Evolutionary conservation across 2,888 invertebrate species (phyloP).

Genomic region (Eretmocerus hayati): DNA sequence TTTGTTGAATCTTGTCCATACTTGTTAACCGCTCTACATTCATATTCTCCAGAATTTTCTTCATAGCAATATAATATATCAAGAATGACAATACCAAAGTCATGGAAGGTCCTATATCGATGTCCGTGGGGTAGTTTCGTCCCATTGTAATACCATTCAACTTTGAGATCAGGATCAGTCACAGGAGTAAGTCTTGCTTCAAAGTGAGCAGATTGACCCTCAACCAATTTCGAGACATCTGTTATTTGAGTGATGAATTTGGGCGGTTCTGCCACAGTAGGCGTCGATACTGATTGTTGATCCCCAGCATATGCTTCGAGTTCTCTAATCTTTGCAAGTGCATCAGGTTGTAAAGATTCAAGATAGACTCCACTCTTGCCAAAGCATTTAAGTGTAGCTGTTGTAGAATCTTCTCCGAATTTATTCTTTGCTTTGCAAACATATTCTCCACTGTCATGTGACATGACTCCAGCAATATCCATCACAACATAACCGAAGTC

Average conservation of each 20-base stretch:
- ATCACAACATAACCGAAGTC: slow-evolving; percentile 93
- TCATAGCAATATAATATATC: slow-evolving; percentile 95
- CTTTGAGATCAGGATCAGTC: slow-evolving; percentile 87
- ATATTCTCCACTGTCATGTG: slow-evolving; percentile 89
- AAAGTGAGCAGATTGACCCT: slow-evolving; percentile 91
- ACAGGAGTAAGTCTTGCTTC: slow-evolving; percentile 90
- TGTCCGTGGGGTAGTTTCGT: slow-evolving; percentile 90
- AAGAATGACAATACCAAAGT: slow-evolving; percentile 92
- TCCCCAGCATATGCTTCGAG: slow-evolving; percentile 65
- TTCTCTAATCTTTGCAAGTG: slow-evolving; percentile 79
- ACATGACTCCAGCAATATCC: slow-evolving; percentile 90
- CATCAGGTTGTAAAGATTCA: slow-evolving; percentile 86
- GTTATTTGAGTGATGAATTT: slow-evolving; percentile 82
- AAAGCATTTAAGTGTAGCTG: slow-evolving; percentile 75
- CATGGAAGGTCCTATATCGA: slow-evolving; percentile 94
- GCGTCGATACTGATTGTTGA: slow-evolving; percentile 57
- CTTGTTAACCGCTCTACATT: slow-evolving; percentile 88
- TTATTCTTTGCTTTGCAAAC: slow-evolving; percentile 87
- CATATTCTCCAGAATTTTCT: slow-evolving; percentile 90
- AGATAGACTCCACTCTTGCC: slow-evolving; percentile 81
- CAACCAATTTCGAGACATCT: slow-evolving; percentile 78
- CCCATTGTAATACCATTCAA: slow-evolving; percentile 94
- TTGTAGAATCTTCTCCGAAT: slow-evolving; percentile 83
- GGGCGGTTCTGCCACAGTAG: slow-evolving; percentile 73
- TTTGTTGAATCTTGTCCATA: slow-evolving; percentile 81